phyloP scores from a whole-genome alignment of 2,888 invertebrate species.

The Pollenia griseotomentosa region DNA sequence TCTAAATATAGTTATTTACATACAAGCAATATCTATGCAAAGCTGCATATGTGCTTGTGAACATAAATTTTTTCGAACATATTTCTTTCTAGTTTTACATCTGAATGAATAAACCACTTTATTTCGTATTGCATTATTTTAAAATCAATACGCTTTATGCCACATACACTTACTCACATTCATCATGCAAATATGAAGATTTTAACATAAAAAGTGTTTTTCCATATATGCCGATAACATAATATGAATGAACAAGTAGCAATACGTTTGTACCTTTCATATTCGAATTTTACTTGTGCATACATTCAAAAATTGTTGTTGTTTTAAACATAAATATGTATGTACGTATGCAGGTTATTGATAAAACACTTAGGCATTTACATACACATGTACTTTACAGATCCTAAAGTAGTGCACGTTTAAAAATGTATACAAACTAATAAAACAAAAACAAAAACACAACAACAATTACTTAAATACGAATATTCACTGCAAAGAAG shows the following conservation, averaged over 20 bases:
- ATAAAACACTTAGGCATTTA: too few relatives aligned
- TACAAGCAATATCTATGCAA: background rate
- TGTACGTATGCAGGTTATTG: background rate
- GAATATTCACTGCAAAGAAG: constrained; percentile 39
- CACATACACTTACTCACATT: constrained; percentile 9
- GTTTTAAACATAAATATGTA: background rate
- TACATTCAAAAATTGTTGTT: background rate
- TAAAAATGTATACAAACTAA: background rate
- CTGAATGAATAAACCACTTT: constrained; percentile 71
- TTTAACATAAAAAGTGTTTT: background rate
- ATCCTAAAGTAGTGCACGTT: constrained; percentile 16
- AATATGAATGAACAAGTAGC: constrained; percentile 45
- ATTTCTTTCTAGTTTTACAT: constrained; percentile 62
- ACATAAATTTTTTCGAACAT: background rate
- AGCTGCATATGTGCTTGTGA: background rate
- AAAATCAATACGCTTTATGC: constrained; percentile 66
- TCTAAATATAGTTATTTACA: background rate
- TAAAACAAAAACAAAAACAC: background rate
- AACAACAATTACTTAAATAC: constrained; percentile 50
- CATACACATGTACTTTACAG: background rate
- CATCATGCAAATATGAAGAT: background rate
- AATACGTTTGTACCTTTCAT: constrained; percentile 8
- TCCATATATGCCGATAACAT: constrained; percentile 30
- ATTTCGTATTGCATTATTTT: constrained; percentile 65
- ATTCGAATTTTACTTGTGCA: background rate